Base-by-base conservation (phyloP, 2,113 vertebrate genomes). In the Bombycilla garrulus region DNA sequence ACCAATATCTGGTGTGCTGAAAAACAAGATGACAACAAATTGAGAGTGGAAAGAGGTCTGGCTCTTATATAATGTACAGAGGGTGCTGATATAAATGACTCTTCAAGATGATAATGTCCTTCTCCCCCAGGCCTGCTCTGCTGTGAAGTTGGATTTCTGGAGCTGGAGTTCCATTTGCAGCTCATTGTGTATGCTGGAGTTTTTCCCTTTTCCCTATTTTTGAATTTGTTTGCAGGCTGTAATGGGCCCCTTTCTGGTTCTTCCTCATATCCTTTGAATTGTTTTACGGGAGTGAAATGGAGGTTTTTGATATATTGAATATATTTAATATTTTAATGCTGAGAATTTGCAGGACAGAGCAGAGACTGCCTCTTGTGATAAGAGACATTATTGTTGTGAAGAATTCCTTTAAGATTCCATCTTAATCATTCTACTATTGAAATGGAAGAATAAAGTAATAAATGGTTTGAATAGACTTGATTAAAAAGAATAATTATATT, bases 371-470 rank as follows among this genome's bases (percentile, higher is more conserved):
- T 97, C 92, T 93, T 92, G 95, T 0, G 96, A 97, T 97, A 97
- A 97, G 95, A 97, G 86, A 86, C 91, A 69, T 96, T 96, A 95
- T 29, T 97, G 97, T 97, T 97, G 95, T 96, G 96, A 97, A 97
- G 93, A 96, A 97, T 97, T 95, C 95, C 97, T 97, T 97, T 92
- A 96, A 97, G 97, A 97, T 97, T 97, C 95, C 91, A 97, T 97
- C 97, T 97, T 97, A 97, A 97, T 97, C 97, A 10, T 95, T 93
- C 95, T 62, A 35, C 96, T 95, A 96, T 97, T 97, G 97, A 97
- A 97, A 97, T 96, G 84, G 94, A 96, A 97, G 97, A 97, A 97
- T 97, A 96, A 97, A 97, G 97, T 97, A 97, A 97, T 97, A 97
- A 96, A 96, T 96, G 93, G 93, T 94, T 96, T 97, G 97, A 97